phyloP scores from a whole-genome alignment of 2,888 invertebrate genomes.

The Petrophora chlorosata region DNA sequence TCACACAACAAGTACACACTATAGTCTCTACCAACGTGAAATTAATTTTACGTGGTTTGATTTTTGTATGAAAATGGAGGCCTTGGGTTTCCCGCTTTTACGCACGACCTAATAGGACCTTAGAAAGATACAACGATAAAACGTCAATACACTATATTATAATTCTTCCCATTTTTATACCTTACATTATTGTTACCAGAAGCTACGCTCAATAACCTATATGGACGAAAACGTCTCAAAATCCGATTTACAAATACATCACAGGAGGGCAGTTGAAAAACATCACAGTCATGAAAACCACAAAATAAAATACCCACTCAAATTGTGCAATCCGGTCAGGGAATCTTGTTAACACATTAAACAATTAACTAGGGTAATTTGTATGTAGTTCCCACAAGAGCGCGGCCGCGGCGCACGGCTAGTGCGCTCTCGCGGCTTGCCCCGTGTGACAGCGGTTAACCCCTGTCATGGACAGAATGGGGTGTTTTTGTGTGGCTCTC shows the following conservation, averaged over 20 bases:
- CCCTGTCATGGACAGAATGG: constrained; percentile 43
- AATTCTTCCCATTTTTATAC: too few relatives aligned
- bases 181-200: too few relatives aligned
- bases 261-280: neutral
- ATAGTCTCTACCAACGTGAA: too few relatives aligned
- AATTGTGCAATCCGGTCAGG: constrained; percentile 66
- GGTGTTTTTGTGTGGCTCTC: constrained; percentile 36
- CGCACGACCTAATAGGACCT: too few relatives aligned
- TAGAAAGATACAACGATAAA: too few relatives aligned
- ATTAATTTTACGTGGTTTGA: too few relatives aligned
- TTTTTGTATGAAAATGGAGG: too few relatives aligned
- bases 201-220: too few relatives aligned
- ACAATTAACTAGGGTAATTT: constrained; percentile 64
- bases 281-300: neutral
- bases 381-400: constrained; percentile 80
- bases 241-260: neutral
- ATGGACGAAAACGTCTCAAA: too few relatives aligned
- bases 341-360: constrained; percentile 67
- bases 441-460: constrained; percentile 54
- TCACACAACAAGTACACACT: too few relatives aligned
- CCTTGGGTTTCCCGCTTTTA: too few relatives aligned
- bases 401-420: constrained; percentile 32
- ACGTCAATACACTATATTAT: too few relatives aligned
- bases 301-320: constrained; percentile 19
- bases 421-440: constrained; percentile 37